Evolutionary conservation across 2,797 vertebrate species (phyloP).

Genomic region (Pachyuromys duprasi): DNA sequence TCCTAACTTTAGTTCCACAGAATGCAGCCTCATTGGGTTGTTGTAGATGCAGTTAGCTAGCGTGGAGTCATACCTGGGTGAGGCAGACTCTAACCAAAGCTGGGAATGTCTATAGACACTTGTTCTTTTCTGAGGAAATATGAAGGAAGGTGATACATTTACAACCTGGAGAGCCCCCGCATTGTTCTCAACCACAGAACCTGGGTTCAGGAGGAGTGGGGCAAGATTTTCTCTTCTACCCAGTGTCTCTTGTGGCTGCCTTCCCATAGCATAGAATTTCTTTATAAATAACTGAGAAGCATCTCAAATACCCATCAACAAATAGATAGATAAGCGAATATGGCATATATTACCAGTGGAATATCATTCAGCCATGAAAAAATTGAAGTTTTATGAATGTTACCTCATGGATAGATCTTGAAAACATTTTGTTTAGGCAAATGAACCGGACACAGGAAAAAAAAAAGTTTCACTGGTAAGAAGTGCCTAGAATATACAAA

Average conservation of each 20-base stretch:
- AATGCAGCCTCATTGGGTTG: neutral
- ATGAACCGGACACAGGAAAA: neutral
- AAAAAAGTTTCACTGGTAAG: neutral
- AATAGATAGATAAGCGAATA: neutral
- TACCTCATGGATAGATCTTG: neutral
- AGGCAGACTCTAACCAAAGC: neutral
- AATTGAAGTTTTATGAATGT: neutral
- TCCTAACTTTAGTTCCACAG: neutral
- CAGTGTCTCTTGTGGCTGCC: neutral
- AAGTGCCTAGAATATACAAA: neutral
- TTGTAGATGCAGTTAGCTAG: neutral
- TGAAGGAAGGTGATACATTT: neutral
- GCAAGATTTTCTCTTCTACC: neutral
- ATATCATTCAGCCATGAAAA: neutral
- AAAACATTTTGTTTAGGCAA: constrained; percentile 1
- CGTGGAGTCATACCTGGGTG: neutral
- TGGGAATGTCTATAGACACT: neutral
- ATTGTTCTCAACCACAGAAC: neutral
- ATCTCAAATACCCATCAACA: neutral
- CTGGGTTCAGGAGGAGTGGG: neutral
- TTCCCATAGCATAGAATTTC: neutral
- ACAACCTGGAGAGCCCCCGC: neutral
- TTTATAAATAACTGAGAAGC: neutral
- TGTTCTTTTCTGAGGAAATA: neutral
- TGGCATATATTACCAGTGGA: neutral